These are phyloP conservation scores for Calidris pugnax DNA, from an alignment of 2,113 vertebrate species.

Conservation along the genomic window DNA sequence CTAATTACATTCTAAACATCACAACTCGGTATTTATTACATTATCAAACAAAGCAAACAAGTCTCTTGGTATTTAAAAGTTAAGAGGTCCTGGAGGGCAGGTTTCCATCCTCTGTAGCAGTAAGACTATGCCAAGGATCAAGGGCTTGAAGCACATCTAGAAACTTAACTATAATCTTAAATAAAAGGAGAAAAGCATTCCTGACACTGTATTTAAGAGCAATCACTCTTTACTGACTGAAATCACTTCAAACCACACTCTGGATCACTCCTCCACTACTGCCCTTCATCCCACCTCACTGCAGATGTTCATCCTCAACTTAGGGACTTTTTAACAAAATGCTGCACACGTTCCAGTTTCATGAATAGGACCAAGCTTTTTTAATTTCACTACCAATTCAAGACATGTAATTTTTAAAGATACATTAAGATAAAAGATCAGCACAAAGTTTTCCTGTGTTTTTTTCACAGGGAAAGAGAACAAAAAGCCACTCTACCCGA, in stretches of 20 bases:
- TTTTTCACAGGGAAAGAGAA: not conserved
- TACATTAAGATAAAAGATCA: not conserved
- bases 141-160: not conserved
- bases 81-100: not conserved
- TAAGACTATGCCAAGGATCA: not conserved
- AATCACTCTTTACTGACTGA: not conserved
- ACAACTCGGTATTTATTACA: not conserved
- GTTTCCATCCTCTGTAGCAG: not conserved
- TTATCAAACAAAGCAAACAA: not conserved
- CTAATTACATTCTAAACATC: not conserved
- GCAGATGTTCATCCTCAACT: not conserved
- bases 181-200: not conserved
- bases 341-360: not conserved
- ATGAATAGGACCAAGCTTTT: not conserved
- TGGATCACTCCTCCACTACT: not conserved
- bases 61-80: not conserved
- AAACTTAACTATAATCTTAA: not conserved
- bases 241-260: not conserved
- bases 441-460: not conserved
- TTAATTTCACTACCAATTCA: not conserved
- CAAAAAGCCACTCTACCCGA: slow-evolving; percentile 70
- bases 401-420: not conserved
- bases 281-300: not conserved
- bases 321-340: no score
- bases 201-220: not conserved